These are phyloP conservation scores for Sceloporus undulatus DNA, from an alignment of 2,113 vertebrate genomes.

Conservation along the genomic window DNA sequence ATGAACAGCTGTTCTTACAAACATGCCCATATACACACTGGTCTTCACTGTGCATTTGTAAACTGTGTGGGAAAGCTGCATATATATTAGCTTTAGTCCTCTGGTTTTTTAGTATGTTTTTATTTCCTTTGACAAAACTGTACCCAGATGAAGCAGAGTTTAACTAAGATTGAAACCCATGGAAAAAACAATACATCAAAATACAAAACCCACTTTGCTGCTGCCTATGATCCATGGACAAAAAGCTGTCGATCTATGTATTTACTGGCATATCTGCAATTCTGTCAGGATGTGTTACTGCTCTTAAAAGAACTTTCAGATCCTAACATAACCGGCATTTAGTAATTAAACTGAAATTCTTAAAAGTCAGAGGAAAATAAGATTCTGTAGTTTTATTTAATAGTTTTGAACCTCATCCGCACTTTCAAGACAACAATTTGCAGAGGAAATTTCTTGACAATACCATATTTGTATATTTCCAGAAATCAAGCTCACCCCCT, in stretches of 20 bases:
- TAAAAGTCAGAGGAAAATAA: not conserved
- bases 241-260: not conserved
- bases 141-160: not conserved
- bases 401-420: not conserved
- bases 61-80: fast-evolving
- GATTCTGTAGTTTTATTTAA: too few relatives aligned
- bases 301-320: not conserved
- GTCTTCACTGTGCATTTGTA: fast-evolving
- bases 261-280: not conserved
- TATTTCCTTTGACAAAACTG: not conserved
- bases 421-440: not conserved
- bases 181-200: not conserved
- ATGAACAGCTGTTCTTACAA: not conserved
- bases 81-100: not conserved
- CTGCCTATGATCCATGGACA: too few relatives aligned
- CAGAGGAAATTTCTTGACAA: fast-evolving
- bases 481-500: not conserved
- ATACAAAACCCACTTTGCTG: not conserved
- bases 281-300: not conserved
- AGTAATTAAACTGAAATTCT: not conserved
- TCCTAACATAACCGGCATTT: not conserved
- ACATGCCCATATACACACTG: fast-evolving
- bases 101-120: not conserved
- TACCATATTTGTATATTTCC: fast-evolving
- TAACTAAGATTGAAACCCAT: not conserved